Evolutionary conservation across 2,797 vertebrate genomes (phyloP).

Genomic region (Intellagama lesueurii): DNA sequence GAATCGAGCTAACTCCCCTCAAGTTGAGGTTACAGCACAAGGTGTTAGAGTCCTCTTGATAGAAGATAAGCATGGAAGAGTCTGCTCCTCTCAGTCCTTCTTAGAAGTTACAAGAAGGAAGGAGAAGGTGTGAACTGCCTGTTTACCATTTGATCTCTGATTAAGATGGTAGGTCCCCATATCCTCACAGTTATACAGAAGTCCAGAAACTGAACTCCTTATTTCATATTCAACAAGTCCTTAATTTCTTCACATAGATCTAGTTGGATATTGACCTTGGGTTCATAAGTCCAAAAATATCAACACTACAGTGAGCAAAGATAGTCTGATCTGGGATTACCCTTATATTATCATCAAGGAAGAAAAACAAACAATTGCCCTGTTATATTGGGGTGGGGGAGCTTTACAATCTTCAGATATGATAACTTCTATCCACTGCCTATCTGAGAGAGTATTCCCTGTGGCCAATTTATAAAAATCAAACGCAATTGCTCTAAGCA

Average conservation of each 20-base stretch:
- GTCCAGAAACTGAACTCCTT: no score
- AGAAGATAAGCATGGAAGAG: no score
- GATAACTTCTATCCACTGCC: neutral
- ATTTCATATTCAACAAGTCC: no score
- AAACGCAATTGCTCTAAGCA: neutral
- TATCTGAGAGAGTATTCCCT: neutral
- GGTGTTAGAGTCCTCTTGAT: no score
- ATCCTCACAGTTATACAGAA: no score
- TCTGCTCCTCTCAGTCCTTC: no score
- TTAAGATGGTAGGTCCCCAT: no score
- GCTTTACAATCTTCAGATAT: neutral
- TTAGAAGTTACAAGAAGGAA: no score
- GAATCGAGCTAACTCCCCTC: no score
- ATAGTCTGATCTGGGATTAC: neutral
- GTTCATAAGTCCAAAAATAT: neutral
- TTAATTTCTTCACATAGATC: neutral
- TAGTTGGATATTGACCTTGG: neutral
- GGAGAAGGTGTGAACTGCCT: no score
- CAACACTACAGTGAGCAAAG: neutral
- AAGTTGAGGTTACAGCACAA: no score
- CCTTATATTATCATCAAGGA: neutral
- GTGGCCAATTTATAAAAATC: conserved; percentile 7
- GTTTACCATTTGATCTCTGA: no score
- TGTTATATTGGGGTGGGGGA: neutral
- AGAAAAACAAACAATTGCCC: neutral